Evolutionary conservation across 2,888 invertebrate species (phyloP), one percentile per base, ranked within the genome.

Genomic region (Noctua pronuba): DNA sequence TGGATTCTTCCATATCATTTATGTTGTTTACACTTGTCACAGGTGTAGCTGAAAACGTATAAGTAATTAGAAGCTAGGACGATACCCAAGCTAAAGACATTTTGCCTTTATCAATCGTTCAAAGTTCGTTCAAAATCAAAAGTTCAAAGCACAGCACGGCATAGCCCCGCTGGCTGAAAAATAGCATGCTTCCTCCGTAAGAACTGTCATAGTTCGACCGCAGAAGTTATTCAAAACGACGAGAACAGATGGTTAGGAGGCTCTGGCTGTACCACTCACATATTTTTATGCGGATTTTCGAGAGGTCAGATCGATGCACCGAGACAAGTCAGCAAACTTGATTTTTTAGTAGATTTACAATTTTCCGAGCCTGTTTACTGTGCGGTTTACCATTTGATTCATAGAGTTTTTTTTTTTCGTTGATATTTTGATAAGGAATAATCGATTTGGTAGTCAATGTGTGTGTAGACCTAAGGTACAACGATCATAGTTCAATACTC

Each of bases 11-110:
- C 77, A 90, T 81, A 79, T 91, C 91, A 80, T 92, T 89, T 73
- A 95, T 89, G 72, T 94, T 94, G 80, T 87, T 91, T 55, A 90
- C 88, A 83, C 95, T 95, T 86, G 93, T 94, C 49, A 92, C 93
- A n/a, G 95, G 92, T 24, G 94, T 93, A 41, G 94, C 95, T 95
- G 91, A 77, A 85, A 77, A 75, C 77, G 70, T 31, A 60, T 6
- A 21, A 31, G 38, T 68, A 16, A 28, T 69, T 38, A 73, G 4
- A 38, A 49, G 28, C 24, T 69, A 49, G 18, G 28, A 58, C 6
- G n/a, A 49, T 21, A 38, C 6, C 13, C 21, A 72, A 67, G 18
- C 13, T 18, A 21, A 11, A 6, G 2, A 52, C 24, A 52, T 52
- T 52, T 52, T 24, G 13, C 5, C 13, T 44, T 65, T 66, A 35